Percentiles rank a stretch among this genome's conserved stretches.
These are phyloP conservation scores for Amphipyra berbera DNA, from an alignment of 2,888 invertebrate species.

Conservation along the genomic window DNA sequence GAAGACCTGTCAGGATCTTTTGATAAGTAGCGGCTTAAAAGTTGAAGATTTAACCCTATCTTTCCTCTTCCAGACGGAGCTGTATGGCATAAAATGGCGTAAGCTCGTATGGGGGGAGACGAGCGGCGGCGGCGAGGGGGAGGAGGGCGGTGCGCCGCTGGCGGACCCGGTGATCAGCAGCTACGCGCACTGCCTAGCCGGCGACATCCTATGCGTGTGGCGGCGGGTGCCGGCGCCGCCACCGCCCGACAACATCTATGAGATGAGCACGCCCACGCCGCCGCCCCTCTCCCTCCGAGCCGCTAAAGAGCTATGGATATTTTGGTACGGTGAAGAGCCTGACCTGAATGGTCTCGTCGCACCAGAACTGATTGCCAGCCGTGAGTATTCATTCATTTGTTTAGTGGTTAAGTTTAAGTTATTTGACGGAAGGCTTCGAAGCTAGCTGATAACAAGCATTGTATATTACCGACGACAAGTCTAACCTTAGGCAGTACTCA, in stretches of 20 bases:
- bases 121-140: conserved; percentile 82
- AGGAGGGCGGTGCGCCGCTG: conserved; percentile 91
- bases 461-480: not conserved
- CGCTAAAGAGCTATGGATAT: conserved; percentile 99
- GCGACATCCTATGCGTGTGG: conserved; percentile 99
- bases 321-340: conserved; percentile 99
- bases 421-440: not conserved
- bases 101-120: conserved; percentile 96
- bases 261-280: conserved; percentile 87
- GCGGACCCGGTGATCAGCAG: conserved; percentile 97
- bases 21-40: not conserved
- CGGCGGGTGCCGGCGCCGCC: conserved; percentile 93
- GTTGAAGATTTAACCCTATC: conserved; percentile 27
- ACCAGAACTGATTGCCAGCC: conserved; percentile 95
- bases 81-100: conserved; percentile 99
- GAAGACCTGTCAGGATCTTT: not conserved
- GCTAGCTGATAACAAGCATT: not conserved
- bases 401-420: not conserved
- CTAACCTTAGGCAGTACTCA: not conserved
- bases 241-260: conserved; percentile 82
- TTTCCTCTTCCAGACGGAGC: conserved; percentile 95
- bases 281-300: conserved; percentile 95
- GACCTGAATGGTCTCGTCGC: conserved; percentile 96
- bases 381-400: conserved; percentile 90
- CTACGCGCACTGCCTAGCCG: conserved; percentile 97